Evolutionary conservation across 1,140 invertebrate species (phyloP).

Genomic region (Drosophila tropicalis): DNA sequence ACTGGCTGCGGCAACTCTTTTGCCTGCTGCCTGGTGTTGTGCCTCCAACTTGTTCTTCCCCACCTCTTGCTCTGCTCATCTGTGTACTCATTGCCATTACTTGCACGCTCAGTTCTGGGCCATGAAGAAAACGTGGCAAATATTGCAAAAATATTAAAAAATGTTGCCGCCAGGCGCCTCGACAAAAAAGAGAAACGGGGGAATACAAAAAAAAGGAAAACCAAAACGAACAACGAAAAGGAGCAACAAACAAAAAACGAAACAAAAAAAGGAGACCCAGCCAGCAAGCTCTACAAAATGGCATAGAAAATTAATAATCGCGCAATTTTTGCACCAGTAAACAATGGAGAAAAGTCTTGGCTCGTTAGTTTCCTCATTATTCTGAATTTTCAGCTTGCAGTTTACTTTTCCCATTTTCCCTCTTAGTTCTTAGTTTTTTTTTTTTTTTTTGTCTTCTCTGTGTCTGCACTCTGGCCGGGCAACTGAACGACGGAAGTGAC

Average conservation of each 20-base stretch:
- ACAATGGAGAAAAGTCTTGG: slow-evolving; percentile 78
- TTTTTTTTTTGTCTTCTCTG: slow-evolving; percentile 28
- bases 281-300: slow-evolving; percentile 68
- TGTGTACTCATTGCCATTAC: slow-evolving; percentile 40
- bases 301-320: slow-evolving; percentile 82
- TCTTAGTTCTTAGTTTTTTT: neutral
- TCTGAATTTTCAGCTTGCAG: slow-evolving; percentile 67
- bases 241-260: slow-evolving; percentile 42
- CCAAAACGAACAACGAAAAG: slow-evolving; percentile 10
- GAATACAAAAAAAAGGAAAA: slow-evolving; percentile 24
- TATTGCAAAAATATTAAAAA: slow-evolving; percentile 75
- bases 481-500: slow-evolving; percentile 43
- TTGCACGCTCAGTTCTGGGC: slow-evolving; percentile 43
- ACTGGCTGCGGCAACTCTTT: slow-evolving; percentile 34
- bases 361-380: slow-evolving; percentile 82
- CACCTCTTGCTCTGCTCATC: neutral
- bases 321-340: slow-evolving; percentile 80
- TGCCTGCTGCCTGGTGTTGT: slow-evolving; percentile 24
- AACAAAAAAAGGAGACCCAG: slow-evolving; percentile 1
- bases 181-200: slow-evolving; percentile 20
- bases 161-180: slow-evolving; percentile 43
- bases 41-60: neutral
- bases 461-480: slow-evolving; percentile 47
- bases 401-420: slow-evolving; percentile 33
- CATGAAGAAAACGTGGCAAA: slow-evolving; percentile 57